A percentile compares a stretch with the other conserved stretches of the same genome.
Conservation (phyloP, 2,113 vertebrate species). For the Pao palembangensis region DNA sequence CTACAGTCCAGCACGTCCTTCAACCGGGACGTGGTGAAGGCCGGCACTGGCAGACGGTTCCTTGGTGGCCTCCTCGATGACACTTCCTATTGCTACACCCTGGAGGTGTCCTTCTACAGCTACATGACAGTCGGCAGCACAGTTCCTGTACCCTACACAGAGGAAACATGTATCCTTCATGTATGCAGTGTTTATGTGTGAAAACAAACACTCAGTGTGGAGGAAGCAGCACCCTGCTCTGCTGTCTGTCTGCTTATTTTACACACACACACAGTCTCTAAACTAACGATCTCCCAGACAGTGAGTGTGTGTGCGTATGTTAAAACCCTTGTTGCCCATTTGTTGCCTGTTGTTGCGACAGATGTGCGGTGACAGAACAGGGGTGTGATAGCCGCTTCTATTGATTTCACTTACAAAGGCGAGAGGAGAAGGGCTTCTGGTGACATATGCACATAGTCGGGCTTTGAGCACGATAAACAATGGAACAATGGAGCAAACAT, state of each 20-base stretch:
- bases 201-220: background rate
- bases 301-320: constrained; percentile 5
- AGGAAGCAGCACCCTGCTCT: background rate
- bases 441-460: constrained; percentile 10
- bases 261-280: background rate
- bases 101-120: constrained; percentile 98
- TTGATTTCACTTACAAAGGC: constrained; percentile 69
- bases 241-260: background rate
- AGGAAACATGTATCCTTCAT: constrained; percentile 96
- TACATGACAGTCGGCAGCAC: constrained; percentile 80
- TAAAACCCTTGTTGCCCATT: constrained; percentile 59
- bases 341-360: constrained; percentile 61
- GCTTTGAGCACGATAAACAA: constrained; percentile 58
- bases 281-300: background rate
- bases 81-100: constrained; percentile 94
- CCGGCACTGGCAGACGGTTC: constrained; percentile 91
- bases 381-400: constrained; percentile 56
- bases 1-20: constrained; percentile 92
- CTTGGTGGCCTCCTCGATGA: constrained; percentile 92
- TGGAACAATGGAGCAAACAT: constrained; percentile 40
- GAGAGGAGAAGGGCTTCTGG: constrained; percentile 33
- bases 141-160: constrained; percentile 87
- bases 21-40: constrained; percentile 93
- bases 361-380: constrained; percentile 61
- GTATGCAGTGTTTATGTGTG: background rate